phyloP scores from a whole-genome alignment of 2,888 invertebrate genomes.

The Microctonus brassicae region DNA sequence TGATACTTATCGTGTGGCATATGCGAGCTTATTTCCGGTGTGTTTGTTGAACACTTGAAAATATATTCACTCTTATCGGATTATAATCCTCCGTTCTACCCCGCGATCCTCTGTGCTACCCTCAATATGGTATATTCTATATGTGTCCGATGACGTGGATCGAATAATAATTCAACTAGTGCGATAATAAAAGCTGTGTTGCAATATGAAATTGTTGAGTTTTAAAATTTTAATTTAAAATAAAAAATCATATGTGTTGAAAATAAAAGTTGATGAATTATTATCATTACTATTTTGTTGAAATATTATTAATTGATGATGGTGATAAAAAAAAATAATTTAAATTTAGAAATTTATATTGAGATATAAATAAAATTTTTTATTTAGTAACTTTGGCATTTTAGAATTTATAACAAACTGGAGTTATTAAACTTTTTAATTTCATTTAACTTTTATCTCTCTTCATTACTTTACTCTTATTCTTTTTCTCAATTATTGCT shows the following conservation, averaged over 20 bases:
- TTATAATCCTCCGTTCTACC: constrained; percentile 44
- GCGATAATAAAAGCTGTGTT: constrained; percentile 31
- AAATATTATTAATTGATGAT: no score
- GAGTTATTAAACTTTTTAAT: constrained; percentile 63
- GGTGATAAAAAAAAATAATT: no score
- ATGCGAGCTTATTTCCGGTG: constrained; percentile 49
- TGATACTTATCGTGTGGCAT: constrained; percentile 39
- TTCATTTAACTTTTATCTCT: constrained; percentile 49
- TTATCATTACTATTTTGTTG: no score
- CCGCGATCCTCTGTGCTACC: constrained; percentile 11
- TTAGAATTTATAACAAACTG: constrained; percentile 43
- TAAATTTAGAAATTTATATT: no score
- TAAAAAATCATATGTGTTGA: no score
- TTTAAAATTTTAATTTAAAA: no score
- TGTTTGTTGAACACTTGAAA: constrained; percentile 64
- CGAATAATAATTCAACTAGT: constrained; percentile 25
- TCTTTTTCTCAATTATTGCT: not conserved
- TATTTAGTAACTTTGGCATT: not conserved
- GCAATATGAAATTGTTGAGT: constrained; percentile 16
- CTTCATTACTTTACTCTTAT: not conserved
- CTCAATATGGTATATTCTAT: constrained; percentile 1
- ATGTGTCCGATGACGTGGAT: constrained; percentile 7
- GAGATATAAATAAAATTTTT: not conserved
- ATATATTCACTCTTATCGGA: constrained; percentile 60
- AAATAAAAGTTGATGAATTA: no score